phyloP scores from a whole-genome alignment of 2,113 vertebrate genomes.

The Protobothrops mucrosquamatus region DNA sequence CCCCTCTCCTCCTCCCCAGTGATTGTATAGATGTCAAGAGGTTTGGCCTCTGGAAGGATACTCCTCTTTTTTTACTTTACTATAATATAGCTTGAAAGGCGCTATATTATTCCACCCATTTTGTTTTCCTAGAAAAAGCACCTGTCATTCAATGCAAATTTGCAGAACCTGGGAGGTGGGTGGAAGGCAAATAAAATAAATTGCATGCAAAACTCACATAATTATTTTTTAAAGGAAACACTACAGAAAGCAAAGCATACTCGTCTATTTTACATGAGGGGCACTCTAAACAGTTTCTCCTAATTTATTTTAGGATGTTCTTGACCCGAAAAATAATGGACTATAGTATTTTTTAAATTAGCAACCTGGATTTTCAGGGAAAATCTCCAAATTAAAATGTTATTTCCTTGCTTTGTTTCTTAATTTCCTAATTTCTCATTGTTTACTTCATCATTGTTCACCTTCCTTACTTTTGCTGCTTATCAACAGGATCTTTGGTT shows the following conservation, averaged over 20 bases:
- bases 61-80: slow-evolving; percentile 1
- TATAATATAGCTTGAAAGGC: slow-evolving; percentile 47
- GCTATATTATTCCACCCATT: slow-evolving; percentile 49
- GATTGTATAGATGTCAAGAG: neutral
- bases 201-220: slow-evolving; percentile 50
- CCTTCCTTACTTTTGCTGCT: neutral
- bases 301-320: slow-evolving; percentile 52
- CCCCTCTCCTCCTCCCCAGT: neutral
- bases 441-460: neutral
- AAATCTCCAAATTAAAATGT: slow-evolving; percentile 34
- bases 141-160: slow-evolving; percentile 61
- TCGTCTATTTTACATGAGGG: slow-evolving; percentile 41
- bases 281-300: slow-evolving; percentile 23
- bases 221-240: slow-evolving; percentile 59
- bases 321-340: slow-evolving; percentile 36
- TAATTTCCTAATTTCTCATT: slow-evolving; percentile 56
- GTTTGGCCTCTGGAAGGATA: slow-evolving; percentile 58
- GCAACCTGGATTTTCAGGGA: slow-evolving; percentile 36
- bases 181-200: slow-evolving; percentile 40
- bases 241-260: slow-evolving; percentile 48
- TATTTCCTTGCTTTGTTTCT: neutral
- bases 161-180: slow-evolving; percentile 20
- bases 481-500: neutral
- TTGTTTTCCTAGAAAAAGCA: slow-evolving; percentile 47
- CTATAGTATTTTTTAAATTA: slow-evolving; percentile 37